Evolutionary conservation across 2,888 invertebrate genomes (phyloP), one percentile per base, ranked within the genome.

Genomic region (Amitus sp.): DNA sequence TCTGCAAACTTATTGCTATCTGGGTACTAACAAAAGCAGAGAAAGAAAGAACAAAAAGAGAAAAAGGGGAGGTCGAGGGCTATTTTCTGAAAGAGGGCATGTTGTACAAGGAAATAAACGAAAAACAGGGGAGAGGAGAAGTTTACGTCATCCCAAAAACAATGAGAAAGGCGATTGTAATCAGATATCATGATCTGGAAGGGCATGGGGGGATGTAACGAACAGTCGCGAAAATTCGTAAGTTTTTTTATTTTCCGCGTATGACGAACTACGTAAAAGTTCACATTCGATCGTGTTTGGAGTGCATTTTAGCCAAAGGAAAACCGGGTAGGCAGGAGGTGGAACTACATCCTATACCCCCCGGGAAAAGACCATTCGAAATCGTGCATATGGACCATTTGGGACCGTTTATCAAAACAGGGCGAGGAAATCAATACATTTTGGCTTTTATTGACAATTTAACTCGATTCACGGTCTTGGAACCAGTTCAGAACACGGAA

Each of bases 341-440:
- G 5, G 37, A 37, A 15, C 37, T 37, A 5, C 37, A 37, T 15
- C 37, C 37, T 2, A 37, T 37, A 63, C 67, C 4, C 4, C 37
- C 37, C 4, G 37, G 37, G 6, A 12, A 9, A 13, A 2, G 37
- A 37, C 37, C 37, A 2, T 69, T 69, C 48, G 63, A 7, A 0
- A 27, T 49, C 2, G 51, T 68, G 0, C 62, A 67, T 45, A 10
- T 65, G 1, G 65, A 65, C 18, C 66, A 68, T 34, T 17, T 66
- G 1, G 65, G 65, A 39, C 65, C 68, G 4, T 58, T 65, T 15
- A 23, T 64, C 3, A 58, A 51, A 1, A 54, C 49, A 2, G 19
- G 12, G 0, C 28, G 15, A 5, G 13, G 40, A 9, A 62, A 64
- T 39, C 58, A 60, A 37, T 57, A 66, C 30, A 30, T 70, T 1